Evolutionary conservation across 2,113 vertebrate genomes (phyloP).

Genomic region (Xyrauchen texanus): DNA sequence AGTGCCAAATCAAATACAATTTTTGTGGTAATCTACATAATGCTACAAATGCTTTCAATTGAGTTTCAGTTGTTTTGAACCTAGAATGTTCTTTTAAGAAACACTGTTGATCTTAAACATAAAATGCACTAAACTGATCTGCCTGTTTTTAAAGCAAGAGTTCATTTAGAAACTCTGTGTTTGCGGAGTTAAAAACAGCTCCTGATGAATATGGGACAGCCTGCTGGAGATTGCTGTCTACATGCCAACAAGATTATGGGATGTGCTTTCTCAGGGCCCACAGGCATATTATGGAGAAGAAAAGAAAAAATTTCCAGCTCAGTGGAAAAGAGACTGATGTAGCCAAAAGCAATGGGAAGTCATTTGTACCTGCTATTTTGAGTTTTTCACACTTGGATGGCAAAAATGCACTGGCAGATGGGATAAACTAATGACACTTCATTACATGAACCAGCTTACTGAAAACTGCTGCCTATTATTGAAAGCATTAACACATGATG

Average conservation of each 20-base stretch:
- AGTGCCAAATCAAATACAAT: too few relatives aligned
- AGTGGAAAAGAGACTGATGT: conserved; percentile 52
- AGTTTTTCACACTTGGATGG: conserved; percentile 57
- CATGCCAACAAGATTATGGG: conserved; percentile 48
- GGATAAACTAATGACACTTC: conserved; percentile 57
- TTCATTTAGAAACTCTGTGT: conserved; percentile 25
- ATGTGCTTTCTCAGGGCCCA: conserved; percentile 45
- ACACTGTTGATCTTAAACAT: conserved; percentile 21
- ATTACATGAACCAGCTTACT: conserved; percentile 52
- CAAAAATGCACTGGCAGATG: conserved; percentile 53
- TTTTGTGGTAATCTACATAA: too few relatives aligned
- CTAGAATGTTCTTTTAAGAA: too few relatives aligned
- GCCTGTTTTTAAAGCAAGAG: background rate
- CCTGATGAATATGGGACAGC: conserved; percentile 42
- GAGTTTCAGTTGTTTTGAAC: too few relatives aligned
- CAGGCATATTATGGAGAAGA: conserved; percentile 39
- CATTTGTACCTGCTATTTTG: conserved; percentile 60
- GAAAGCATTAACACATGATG: conserved; percentile 47
- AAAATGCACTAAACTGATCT: conserved; percentile 5
- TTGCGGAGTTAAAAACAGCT: conserved; percentile 39
- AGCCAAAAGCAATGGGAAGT: conserved; percentile 55
- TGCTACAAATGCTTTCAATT: too few relatives aligned
- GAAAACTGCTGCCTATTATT: conserved; percentile 50
- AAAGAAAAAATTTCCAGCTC: conserved; percentile 48
- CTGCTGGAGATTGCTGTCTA: conserved; percentile 43